A percentile compares a stretch with the other conserved stretches of the same genome.
Conservation (phyloP, 2,113 vertebrate genomes). For the Rhizomys pruinosus region DNA sequence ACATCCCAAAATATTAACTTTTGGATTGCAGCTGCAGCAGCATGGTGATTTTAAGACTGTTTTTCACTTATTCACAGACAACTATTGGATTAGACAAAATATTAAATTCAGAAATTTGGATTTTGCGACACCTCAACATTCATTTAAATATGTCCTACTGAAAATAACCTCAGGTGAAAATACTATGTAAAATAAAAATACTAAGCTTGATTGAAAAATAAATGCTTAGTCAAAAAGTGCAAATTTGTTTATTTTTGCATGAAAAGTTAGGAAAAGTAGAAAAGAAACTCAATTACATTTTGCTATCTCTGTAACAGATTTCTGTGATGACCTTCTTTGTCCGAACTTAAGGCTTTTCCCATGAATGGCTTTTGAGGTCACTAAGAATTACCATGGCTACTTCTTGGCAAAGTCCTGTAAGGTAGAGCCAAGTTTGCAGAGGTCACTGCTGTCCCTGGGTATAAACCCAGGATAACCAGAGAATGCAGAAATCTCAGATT, state of each 20-base stretch:
- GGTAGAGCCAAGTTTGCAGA: neutral
- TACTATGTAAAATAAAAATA: slow-evolving; percentile 50
- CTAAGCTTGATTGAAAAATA: neutral
- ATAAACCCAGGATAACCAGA: neutral
- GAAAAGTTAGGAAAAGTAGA: neutral
- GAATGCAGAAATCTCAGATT: neutral
- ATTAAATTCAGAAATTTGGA: slow-evolving; percentile 31
- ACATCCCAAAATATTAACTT: too few relatives aligned
- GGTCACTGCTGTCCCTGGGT: neutral
- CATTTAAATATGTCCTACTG: slow-evolving; percentile 29
- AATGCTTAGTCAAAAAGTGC: neutral
- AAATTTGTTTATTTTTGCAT: neutral
- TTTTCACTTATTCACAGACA: slow-evolving; percentile 14
- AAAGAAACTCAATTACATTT: neutral
- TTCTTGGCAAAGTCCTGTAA: neutral
- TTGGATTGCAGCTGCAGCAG: neutral
- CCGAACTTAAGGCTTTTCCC: neutral
- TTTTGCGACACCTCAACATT: neutral
- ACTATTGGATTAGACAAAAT: neutral
- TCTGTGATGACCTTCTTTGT: neutral
- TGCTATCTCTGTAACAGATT: neutral
- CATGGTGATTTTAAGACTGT: neutral
- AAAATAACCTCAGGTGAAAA: slow-evolving; percentile 33
- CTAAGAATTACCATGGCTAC: neutral
- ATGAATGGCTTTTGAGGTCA: neutral